phyloP scores from a whole-genome alignment of 2,797 vertebrate genomes.

The Phrynocephalus forsythii region DNA sequence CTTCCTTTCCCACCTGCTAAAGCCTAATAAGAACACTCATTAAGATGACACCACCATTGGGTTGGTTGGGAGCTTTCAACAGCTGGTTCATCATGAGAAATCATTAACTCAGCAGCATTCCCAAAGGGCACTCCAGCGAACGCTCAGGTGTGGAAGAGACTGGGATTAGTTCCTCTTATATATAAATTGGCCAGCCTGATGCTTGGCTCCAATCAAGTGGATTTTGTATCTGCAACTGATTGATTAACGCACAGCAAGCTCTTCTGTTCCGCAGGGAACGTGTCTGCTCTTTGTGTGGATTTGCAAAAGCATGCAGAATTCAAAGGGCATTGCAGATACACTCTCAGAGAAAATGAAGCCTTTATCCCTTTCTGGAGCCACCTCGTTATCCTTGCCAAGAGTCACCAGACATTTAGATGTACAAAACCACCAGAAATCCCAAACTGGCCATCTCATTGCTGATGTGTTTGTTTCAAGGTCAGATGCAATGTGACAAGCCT shows the following conservation, averaged over 20 bases:
- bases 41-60: not conserved
- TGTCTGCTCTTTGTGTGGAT: constrained; percentile 27
- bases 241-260: constrained; percentile 30
- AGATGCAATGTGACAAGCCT: too few relatives aligned
- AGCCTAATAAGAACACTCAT: not conserved
- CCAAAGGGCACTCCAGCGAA: not conserved
- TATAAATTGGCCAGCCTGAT: constrained; percentile 28
- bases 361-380: not conserved
- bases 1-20: too few relatives aligned
- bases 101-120: not conserved
- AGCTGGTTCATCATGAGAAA: not conserved
- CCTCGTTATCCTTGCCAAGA: not conserved
- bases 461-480: not conserved
- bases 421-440: not conserved
- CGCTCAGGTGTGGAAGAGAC: constrained; percentile 27
- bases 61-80: not conserved
- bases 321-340: constrained; percentile 6
- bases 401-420: not conserved
- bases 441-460: not conserved
- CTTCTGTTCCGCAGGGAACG: constrained; percentile 20
- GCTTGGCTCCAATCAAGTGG: constrained; percentile 8
- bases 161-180: constrained; percentile 28
- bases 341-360: not conserved
- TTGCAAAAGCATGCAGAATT: constrained; percentile 18
- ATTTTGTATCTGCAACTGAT: constrained; percentile 39